phyloP scores from a whole-genome alignment of 35 echinoderm and acorn worm species.

The Amphiura filiformis region DNA sequence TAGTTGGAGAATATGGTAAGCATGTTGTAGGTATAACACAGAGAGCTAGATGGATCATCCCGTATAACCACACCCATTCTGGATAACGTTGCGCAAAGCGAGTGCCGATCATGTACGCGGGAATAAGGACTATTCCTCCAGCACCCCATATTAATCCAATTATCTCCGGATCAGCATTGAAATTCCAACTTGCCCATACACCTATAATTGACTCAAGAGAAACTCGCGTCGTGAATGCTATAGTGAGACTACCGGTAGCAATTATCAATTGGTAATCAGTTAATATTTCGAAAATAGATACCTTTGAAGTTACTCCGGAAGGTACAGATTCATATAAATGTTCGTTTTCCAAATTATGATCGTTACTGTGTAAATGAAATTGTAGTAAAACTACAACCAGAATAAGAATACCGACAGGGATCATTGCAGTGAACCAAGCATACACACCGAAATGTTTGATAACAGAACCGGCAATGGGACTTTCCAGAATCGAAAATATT shows the following conservation, averaged over 20 bases:
- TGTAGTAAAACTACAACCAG: background rate
- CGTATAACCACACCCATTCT: no score
- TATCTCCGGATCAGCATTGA: background rate
- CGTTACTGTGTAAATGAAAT: background rate
- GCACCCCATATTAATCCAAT: background rate
- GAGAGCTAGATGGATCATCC: no score
- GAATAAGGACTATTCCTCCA: no score
- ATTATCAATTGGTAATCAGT: background rate
- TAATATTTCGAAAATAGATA: background rate
- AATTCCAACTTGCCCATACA: background rate
- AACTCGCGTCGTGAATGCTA: background rate
- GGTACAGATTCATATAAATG: background rate
- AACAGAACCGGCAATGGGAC: background rate
- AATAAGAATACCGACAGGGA: background rate
- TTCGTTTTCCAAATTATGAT: background rate
- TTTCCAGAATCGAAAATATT: background rate
- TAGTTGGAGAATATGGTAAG: no score
- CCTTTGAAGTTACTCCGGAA: no score
- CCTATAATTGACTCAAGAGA: background rate
- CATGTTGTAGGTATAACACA: no score
- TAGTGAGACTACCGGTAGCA: background rate
- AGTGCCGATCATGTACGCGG: no score
- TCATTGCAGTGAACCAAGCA: background rate
- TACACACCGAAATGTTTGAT: background rate
- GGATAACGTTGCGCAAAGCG: no score